Evolutionary conservation across 2,113 vertebrate species (phyloP).

Genomic region (Genyomyrus donnyi): DNA sequence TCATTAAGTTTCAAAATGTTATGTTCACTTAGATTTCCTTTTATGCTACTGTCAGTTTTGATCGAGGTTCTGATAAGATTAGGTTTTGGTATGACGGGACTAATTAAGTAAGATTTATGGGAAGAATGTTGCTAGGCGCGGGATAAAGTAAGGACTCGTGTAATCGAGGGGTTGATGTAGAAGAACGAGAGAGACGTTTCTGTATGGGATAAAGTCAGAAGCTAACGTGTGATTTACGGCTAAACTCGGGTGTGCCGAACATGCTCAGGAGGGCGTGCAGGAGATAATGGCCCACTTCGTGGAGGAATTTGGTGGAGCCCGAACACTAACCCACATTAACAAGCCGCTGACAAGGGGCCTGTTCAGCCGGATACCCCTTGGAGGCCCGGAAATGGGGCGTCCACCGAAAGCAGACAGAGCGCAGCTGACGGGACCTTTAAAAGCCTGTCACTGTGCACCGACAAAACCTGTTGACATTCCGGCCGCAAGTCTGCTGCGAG

Average conservation of each 20-base stretch:
- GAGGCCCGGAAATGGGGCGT: neutral
- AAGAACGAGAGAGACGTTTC: neutral
- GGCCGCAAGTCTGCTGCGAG: neutral
- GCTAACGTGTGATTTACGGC: neutral
- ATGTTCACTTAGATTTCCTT: neutral
- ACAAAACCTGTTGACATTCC: neutral
- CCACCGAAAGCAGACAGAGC: neutral
- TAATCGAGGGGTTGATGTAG: neutral
- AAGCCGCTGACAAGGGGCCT: neutral
- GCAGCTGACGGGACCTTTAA: neutral
- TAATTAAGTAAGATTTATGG: constrained; percentile 11
- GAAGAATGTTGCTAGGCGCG: neutral
- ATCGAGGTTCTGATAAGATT: neutral
- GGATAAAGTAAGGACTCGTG: neutral
- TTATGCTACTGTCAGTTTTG: neutral
- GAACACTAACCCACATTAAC: neutral
- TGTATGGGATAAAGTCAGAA: neutral
- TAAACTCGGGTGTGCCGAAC: neutral
- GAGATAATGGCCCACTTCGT: constrained; percentile 26
- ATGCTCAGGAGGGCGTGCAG: constrained; percentile 11
- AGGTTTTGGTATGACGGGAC: neutral
- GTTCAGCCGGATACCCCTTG: neutral
- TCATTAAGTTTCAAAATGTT: neutral
- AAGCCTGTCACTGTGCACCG: neutral
- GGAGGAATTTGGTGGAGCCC: constrained; percentile 13